Evolutionary conservation across 2,888 invertebrate species (phyloP), one percentile per base, ranked within the genome.

Genomic region (Drosophila buzzatii): DNA sequence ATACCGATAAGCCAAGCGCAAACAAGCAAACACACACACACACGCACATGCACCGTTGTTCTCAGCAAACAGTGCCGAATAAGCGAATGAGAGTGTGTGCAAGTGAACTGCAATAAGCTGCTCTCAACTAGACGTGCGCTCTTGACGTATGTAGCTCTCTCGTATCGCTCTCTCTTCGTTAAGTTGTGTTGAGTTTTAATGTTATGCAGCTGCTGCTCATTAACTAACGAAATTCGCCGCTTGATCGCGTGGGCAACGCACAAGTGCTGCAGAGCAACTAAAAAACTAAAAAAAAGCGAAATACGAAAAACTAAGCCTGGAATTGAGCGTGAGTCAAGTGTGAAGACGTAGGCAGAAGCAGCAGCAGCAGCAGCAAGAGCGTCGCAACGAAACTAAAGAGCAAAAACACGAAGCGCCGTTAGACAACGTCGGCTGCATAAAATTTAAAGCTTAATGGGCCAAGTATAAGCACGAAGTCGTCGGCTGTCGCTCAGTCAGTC

Each of bases 251-350:
- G 78, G 73, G 66, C 76, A 69, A 76, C 56, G 68, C 61, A 69
- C 73, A 68, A 81, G 59, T 76, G 74, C 77, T 79, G 72, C 76
- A 76, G 77, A 81, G 77, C 84, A 86, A 82, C 86, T 88, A 84
- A 82, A 79, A 68, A 27, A 6, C 27, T 27, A 27, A 5, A 27
- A 27, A 27, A 27, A 27, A 67, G 18, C 35, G 51, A 51, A 51
- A 18, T 51, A 20, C 27, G 64, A 12, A 18, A 56, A 55, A 31
- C 49, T 18, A 83, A 79, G 80, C 80, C 76, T 61, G 73, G 69
- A 64, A 82, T 79, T 79, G 72, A 85, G 84, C 61, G 70, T 70
- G 74, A 73, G 72, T 74, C 61, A 56, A 70, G 65, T 16, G 53
- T 60, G 31, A 57, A 39, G 44, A 33, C 18, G 52, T 35, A 53